Evolutionary conservation across 1,140 invertebrate species (phyloP), one percentile per base, ranked within the genome.

Genomic region (Drosophila ogumai): DNA sequence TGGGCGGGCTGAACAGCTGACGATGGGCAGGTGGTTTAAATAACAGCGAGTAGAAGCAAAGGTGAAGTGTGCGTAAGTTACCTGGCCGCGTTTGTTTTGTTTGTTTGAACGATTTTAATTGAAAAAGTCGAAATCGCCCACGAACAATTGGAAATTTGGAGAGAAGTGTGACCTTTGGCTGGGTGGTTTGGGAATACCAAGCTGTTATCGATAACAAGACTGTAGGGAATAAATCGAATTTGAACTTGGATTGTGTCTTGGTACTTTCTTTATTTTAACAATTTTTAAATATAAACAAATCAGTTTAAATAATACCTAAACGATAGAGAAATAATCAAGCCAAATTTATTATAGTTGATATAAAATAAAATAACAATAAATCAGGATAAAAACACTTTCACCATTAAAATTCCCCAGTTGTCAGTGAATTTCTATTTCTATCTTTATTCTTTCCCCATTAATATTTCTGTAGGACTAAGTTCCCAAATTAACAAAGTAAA

Each of bases 111-210:
- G 22, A 13, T 34, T 64, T 64, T 66, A 47, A 67, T 67, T 67
- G 32, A 47, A 38, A 38, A 63, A 61, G 9, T 2, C 22, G 8
- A 63, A 60, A 44, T 6, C 22, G 22, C 22, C 22, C 22, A 22
- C 22, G 22, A 22, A 2, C 22, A 22, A 22, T 22, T 22, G 22
- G 25, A n/a, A 47, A 59, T 32, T 43, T n/a, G n/a, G n/a, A 25
- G 10, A 57, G 7, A n/a, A 75, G 54, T 79, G 78, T 80, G 78
- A 64, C 78, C 78, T 64, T 38, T 22, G 6, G 55, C 28, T 5
- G 6, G 3, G 28, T 2, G 25, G 8, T 1, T 3, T 2, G 6
- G 2, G 28, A 28, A 22, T 9, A 28, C 25, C 25, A 28, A 28
- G 10, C 46, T n/a, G 15, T 49, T 28, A 49, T 28, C 40, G 31